These are phyloP conservation scores for Nansenia antarctica DNA, from an alignment of 2,113 vertebrate genomes.

Conservation along the genomic window DNA sequence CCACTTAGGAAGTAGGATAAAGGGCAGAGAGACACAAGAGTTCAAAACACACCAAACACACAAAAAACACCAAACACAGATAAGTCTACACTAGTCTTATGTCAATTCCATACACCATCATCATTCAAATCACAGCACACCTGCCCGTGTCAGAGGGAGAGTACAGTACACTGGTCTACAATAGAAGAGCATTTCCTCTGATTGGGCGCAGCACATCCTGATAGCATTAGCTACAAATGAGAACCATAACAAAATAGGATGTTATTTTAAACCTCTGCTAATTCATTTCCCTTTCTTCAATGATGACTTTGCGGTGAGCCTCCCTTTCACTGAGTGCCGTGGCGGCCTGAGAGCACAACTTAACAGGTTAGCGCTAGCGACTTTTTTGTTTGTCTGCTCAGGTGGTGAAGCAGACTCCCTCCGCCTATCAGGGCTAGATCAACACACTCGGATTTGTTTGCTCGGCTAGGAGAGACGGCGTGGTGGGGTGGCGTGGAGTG, in stretches of 20 bases:
- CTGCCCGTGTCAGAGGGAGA: conserved; percentile 22
- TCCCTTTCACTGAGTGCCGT: conserved; percentile 47
- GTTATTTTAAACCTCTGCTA: conserved; percentile 59
- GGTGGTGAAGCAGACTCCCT: conserved; percentile 50
- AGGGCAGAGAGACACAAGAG: no score
- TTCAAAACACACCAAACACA: no score
- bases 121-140: conserved; percentile 24
- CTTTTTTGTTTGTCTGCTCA: conserved; percentile 60
- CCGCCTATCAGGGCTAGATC: conserved; percentile 66
- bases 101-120: not conserved
- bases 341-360: not conserved
- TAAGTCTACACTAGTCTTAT: no score
- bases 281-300: conserved; percentile 57
- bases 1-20: no score
- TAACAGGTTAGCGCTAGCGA: no score
- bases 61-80: no score
- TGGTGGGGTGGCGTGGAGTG: no score
- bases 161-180: not conserved
- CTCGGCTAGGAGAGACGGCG: no score
- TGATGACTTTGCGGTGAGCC: conserved; percentile 57
- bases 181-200: not conserved
- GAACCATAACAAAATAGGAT: conserved; percentile 52
- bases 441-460: conserved; percentile 78
- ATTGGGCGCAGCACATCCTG: not conserved
- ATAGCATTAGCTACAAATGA: conserved; percentile 60